Conservation (phyloP, 2,797 vertebrate genomes). For the Artibeus jamaicensis region DNA sequence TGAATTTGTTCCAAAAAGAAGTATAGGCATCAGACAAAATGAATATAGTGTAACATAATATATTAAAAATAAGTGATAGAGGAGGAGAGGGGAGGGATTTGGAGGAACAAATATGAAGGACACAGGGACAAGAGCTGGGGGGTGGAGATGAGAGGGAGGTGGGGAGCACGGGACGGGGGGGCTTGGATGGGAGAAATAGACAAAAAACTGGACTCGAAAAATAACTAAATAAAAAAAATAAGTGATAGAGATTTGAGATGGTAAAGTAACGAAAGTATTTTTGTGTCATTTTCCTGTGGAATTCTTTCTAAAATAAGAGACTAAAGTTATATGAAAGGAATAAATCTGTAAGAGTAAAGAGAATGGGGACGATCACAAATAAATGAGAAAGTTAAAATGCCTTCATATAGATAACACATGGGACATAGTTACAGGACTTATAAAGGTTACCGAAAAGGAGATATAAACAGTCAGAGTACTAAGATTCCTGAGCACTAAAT, state of each 20-base stretch:
- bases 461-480: background rate
- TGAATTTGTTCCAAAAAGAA: slow-evolving; percentile 14
- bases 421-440: background rate
- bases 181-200: too few relatives aligned
- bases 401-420: background rate
- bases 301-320: slow-evolving; percentile 2
- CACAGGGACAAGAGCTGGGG: too few relatives aligned
- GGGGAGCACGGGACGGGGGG: too few relatives aligned
- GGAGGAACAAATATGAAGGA: too few relatives aligned
- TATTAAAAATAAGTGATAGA: too few relatives aligned
- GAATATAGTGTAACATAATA: background rate
- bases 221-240: too few relatives aligned
- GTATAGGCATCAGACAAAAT: slow-evolving; percentile 17
- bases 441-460: background rate
- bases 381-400: background rate
- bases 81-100: too few relatives aligned
- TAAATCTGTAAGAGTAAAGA: background rate
- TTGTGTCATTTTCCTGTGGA: background rate
- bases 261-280: background rate
- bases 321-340: background rate
- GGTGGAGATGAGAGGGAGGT: too few relatives aligned
- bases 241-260: background rate
- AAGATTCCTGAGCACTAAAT: background rate
- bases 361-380: background rate
- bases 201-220: too few relatives aligned